Evolutionary conservation across 2,888 invertebrate genomes (phyloP).

Genomic region (Darwinula stevensoni): DNA sequence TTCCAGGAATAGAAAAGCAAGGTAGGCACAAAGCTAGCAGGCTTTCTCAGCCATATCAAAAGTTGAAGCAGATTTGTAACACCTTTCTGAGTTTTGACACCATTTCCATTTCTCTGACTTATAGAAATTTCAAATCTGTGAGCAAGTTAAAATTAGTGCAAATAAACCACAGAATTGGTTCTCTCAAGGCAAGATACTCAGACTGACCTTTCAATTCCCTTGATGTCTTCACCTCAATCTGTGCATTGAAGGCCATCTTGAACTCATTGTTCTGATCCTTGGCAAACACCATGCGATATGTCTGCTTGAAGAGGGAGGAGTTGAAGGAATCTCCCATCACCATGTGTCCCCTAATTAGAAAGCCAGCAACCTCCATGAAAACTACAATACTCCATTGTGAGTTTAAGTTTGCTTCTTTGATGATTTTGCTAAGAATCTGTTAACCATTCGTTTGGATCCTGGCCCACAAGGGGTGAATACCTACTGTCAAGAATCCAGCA

Average conservation of each 20-base stretch:
- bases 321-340: slow-evolving; percentile 99
- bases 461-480: no score
- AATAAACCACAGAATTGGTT: not conserved
- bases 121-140: no score
- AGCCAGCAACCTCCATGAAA: not conserved
- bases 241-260: slow-evolving; percentile 95
- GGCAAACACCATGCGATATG: slow-evolving; percentile 87
- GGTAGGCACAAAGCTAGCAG: no score
- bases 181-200: not conserved
- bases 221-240: slow-evolving; percentile 85
- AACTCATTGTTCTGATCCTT: slow-evolving; percentile 65
- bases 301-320: slow-evolving; percentile 93
- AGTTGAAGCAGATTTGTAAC: no score
- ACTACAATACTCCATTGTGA: not conserved
- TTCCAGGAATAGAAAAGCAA: no score
- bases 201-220: slow-evolving; percentile 52
- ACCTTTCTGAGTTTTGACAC: no score
- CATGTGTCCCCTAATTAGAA: slow-evolving; percentile 96
- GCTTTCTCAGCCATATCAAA: no score
- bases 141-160: not conserved
- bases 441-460: no score
- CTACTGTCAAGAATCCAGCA: no score
- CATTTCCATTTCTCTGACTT: no score
- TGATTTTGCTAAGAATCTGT: not conserved
- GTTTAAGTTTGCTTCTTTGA: not conserved